These are phyloP conservation scores for Aphelocoma californica DNA, from an alignment of 2,797 vertebrate species.

Conservation along the genomic window DNA sequence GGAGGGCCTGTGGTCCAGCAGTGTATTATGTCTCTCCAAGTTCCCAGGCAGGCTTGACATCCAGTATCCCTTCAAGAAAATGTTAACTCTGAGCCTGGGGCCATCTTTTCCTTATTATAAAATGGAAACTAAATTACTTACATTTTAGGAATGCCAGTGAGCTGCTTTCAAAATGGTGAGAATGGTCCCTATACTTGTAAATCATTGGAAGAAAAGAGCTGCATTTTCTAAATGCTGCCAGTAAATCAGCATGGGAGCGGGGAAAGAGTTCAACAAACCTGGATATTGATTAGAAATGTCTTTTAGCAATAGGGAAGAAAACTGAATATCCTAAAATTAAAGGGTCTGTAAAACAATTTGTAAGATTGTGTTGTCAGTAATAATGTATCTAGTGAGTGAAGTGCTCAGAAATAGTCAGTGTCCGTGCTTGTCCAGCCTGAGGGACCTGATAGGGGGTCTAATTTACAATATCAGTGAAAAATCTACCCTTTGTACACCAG, in stretches of 20 bases:
- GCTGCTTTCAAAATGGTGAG: neutral
- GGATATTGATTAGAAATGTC: conserved; percentile 27
- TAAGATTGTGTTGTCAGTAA: neutral
- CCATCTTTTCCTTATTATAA: neutral
- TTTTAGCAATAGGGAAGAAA: neutral
- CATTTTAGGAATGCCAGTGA: neutral
- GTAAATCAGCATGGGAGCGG: neutral
- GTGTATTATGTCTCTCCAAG: accelerated
- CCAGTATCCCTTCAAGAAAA: neutral
- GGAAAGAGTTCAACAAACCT: neutral
- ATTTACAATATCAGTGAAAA: neutral
- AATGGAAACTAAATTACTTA: neutral
- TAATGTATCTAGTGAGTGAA: neutral
- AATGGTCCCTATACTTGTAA: neutral
- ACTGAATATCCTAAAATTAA: neutral
- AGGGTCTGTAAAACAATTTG: conserved; percentile 3
- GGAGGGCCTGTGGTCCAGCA: neutral
- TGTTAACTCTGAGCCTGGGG: neutral
- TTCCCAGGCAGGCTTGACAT: neutral
- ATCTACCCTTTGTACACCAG: neutral
- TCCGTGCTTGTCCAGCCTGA: neutral
- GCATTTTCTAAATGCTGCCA: neutral
- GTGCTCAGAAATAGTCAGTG: neutral
- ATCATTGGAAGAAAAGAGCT: neutral
- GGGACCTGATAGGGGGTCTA: neutral